Percentiles rank a stretch among this genome's conserved stretches.
These are phyloP conservation scores for Mantis religiosa DNA, from an alignment of 2,888 invertebrate genomes.

Conservation along the genomic window DNA sequence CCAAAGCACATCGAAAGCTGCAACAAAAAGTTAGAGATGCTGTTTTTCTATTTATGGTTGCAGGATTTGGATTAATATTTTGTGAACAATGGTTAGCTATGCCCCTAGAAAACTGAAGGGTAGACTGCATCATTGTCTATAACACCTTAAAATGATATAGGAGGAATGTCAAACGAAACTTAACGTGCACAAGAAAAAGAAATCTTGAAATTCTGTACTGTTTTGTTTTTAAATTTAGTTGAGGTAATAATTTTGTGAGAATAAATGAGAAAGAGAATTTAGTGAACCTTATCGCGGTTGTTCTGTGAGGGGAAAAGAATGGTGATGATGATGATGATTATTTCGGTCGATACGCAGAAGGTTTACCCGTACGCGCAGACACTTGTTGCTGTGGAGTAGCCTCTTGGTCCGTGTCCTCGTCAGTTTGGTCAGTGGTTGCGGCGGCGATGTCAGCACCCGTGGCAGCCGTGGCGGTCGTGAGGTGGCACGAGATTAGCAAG, in stretches of 20 bases:
- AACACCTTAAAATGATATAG: no score
- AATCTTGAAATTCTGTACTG: no score
- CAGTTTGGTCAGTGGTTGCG: conserved; percentile 19
- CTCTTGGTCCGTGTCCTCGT: conserved; percentile 18
- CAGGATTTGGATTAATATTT: not conserved
- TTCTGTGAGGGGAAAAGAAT: not conserved
- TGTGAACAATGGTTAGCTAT: not conserved
- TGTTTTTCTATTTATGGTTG: no score
- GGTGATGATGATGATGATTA: not conserved
- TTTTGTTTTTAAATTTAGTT: no score
- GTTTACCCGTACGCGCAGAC: conserved; percentile 24
- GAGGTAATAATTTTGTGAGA: no score
- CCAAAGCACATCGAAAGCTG: no score
- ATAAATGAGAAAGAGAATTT: no score
- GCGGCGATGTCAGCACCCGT: conserved; percentile 12
- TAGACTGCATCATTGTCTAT: not conserved
- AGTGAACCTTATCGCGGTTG: no score
- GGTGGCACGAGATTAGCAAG: conserved; percentile 90
- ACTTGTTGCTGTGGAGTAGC: conserved; percentile 7
- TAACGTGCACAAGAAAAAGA: no score
- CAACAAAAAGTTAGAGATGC: no score
- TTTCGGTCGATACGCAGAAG: not conserved
- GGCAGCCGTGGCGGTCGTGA: conserved; percentile 38
- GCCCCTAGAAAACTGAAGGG: not conserved
- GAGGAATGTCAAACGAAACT: no score